Evolutionary conservation across 2,888 invertebrate species (phyloP).

Genomic region (Cosmopolites sordidus): DNA sequence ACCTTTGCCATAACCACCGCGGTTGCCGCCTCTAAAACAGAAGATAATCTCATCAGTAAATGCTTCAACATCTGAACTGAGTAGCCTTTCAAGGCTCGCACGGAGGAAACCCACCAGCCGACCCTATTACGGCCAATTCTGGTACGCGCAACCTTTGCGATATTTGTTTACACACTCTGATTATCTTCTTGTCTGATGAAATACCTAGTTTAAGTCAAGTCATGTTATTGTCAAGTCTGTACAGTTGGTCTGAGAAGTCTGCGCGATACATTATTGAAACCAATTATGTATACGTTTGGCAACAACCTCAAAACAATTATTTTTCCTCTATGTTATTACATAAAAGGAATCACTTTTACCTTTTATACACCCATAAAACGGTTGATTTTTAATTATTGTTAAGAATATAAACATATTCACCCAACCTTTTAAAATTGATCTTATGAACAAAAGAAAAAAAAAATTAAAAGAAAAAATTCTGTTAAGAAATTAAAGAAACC

Average conservation of each 20-base stretch:
- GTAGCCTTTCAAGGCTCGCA: conserved; percentile 19
- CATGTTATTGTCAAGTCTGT: conserved; percentile 7
- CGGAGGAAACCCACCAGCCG: conserved; percentile 4
- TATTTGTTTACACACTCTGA: conserved; percentile 6
- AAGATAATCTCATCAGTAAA: conserved; percentile 65
- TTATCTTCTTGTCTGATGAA: conserved; percentile 14
- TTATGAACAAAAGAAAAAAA: too few relatives aligned
- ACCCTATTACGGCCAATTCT: conserved; percentile 7
- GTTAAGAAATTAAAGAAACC: too few relatives aligned
- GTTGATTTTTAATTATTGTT: too few relatives aligned
- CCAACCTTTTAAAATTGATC: too few relatives aligned
- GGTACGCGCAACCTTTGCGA: conserved; percentile 13
- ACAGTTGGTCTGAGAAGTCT: conserved; percentile 4
- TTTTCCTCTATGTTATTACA: background rate
- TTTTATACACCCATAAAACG: background rate
- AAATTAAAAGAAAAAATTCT: too few relatives aligned
- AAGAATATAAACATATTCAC: too few relatives aligned
- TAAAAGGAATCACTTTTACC: background rate
- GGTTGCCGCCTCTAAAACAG: conserved; percentile 91
- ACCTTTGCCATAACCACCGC: conserved; percentile 97
- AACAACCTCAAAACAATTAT: too few relatives aligned
- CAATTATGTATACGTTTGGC: too few relatives aligned
- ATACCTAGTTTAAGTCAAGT: conserved; percentile 11
- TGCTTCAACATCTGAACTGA: conserved; percentile 29
- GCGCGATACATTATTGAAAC: background rate